Base-by-base conservation (phyloP, 2,888 invertebrate genomes). In the Epinotia nisella region DNA sequence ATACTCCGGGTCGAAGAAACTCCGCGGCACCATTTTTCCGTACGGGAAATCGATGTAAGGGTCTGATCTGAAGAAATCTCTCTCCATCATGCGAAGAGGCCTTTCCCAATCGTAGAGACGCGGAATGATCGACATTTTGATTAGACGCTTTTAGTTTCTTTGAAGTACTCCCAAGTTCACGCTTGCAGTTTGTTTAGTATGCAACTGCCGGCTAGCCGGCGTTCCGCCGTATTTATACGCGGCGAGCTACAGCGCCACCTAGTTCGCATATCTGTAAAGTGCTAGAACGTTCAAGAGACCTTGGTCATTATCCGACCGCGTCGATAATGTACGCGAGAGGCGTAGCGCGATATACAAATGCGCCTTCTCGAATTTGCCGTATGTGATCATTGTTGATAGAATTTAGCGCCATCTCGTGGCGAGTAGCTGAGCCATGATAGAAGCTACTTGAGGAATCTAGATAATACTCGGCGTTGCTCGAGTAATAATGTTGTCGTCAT, bases 1-100 rank as follows among this genome's bases (percentile, higher is more conserved):
- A 13, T 81, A 78, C 2, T 73, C 76, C 0, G 80, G 76, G 0
- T 68, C 75, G 73, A 78, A 82, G 73, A 78, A 75, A 19, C 78
- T 72, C 39, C 80, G 75, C 49, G 82, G 77, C 75, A 85, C 75
- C 65, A 87, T 41, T 60, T 81, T 76, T 74, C 79, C 69, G 76
- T 78, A 75, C 11, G 81, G 79, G 41, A 80, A 79, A 15, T 79
- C 80, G 39, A 83, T 76, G 17, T 86, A 77, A 61, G 86, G 83
- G 75, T 82, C 81, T 72, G 86, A 41, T 55, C 71, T 61, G 55
- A 67, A 83, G 24, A 91, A 87, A 15, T 92, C 88, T 10, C 88
- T 84, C 73, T 94, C 92, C 82, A 92, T 78, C 64, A 88, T 76
- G 2, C 88, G 82, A n/a, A 90, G 85, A 0, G 92, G 92, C 24